phyloP scores from a whole-genome alignment of 2,113 vertebrate genomes.

The Elanoides forficatus region DNA sequence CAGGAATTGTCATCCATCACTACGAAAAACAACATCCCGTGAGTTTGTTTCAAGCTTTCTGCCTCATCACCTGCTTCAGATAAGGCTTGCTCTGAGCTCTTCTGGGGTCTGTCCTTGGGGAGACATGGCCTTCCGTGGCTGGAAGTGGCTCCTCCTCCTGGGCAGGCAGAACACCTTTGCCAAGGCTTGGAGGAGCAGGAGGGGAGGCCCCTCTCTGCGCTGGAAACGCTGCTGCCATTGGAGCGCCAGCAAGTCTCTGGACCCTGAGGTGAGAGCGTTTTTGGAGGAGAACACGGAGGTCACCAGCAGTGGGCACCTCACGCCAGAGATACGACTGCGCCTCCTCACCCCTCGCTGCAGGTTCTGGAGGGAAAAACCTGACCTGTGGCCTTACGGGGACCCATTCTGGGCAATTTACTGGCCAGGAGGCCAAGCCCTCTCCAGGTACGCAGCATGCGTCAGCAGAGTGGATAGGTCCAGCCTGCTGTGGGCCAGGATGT shows the following conservation, averaged over 20 bases:
- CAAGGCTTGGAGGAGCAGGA: slow-evolving; percentile 10
- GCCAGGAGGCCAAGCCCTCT: slow-evolving; percentile 92
- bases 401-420: slow-evolving; percentile 96
- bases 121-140: slow-evolving; percentile 6
- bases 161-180: not conserved
- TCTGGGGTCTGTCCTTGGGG: not conserved
- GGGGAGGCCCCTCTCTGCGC: not conserved
- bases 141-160: not conserved
- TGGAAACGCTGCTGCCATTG: slow-evolving; percentile 18
- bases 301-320: slow-evolving; percentile 77
- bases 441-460: slow-evolving; percentile 74
- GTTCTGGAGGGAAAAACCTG: slow-evolving; percentile 86
- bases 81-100: not conserved
- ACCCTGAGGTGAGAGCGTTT: slow-evolving; percentile 70
- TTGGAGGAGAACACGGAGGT: slow-evolving; percentile 86
- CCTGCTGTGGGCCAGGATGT: not conserved
- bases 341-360: slow-evolving; percentile 87
- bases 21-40: not conserved
- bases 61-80: not conserved
- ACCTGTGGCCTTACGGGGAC: slow-evolving; percentile 89
- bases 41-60: not conserved
- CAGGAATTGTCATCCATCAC: not conserved
- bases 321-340: slow-evolving; percentile 85
- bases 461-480: not conserved
- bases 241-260: not conserved